Conservation (phyloP, 2,797 vertebrate species). For the Peromyscus aztecus region DNA sequence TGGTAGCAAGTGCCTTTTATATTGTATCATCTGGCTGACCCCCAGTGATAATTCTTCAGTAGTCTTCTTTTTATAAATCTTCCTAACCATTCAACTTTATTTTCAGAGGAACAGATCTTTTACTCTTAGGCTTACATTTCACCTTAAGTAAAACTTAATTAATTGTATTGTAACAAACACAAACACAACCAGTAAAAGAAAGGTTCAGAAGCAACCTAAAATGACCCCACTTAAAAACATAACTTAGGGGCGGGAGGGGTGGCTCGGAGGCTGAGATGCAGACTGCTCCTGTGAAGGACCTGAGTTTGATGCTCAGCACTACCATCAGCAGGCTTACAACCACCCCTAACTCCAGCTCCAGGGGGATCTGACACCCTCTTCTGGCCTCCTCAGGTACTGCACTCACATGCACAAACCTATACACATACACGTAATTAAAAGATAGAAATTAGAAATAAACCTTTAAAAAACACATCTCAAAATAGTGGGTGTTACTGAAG, state of each 20-base stretch:
- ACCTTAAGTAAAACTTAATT: constrained; percentile 41
- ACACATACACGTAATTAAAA: neutral
- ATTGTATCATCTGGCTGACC: neutral
- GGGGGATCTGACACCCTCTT: neutral
- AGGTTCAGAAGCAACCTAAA: neutral
- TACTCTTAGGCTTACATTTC: constrained; percentile 1
- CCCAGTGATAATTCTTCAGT: neutral
- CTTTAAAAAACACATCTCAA: neutral
- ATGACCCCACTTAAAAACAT: neutral
- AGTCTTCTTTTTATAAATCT: neutral
- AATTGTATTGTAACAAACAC: neutral
- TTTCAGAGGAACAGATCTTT: constrained; percentile 47
- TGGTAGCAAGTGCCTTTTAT: neutral
- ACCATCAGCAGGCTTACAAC: neutral
- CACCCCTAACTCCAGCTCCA: neutral
- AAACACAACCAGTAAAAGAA: constrained; percentile 1
- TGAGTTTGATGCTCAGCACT: neutral
- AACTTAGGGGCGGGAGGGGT: neutral
- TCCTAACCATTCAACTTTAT: constrained; percentile 6
- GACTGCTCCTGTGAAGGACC: neutral
- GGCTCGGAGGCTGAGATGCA: neutral
- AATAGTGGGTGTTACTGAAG: neutral
- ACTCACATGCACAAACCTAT: neutral
- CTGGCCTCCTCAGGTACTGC: neutral
- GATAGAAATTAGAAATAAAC: neutral